Conservation (phyloP, 2,888 invertebrate species). For the Drosophila rubida region DNA sequence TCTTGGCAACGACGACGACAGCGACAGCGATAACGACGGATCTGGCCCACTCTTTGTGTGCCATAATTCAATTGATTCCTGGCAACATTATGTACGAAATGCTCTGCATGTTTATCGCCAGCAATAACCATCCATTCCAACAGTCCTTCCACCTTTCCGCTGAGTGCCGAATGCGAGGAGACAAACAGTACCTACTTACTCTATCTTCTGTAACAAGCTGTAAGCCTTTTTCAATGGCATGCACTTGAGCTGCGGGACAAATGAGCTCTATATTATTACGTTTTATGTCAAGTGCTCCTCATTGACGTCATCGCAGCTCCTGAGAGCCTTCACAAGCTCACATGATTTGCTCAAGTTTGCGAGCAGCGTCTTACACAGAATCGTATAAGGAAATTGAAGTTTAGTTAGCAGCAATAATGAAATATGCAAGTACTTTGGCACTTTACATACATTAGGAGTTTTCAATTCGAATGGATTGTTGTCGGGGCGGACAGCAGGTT, state of each 20-base stretch:
- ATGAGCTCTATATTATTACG: slow-evolving; percentile 82
- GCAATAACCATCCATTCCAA: slow-evolving; percentile 59
- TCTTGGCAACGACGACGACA: slow-evolving; percentile 50
- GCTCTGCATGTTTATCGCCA: slow-evolving; percentile 67
- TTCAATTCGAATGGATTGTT: too few species aligned
- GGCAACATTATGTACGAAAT: slow-evolving; percentile 60
- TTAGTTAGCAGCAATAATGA: background rate
- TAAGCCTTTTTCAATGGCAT: slow-evolving; percentile 76
- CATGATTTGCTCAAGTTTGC: slow-evolving; percentile 17
- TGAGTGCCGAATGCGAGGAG: background rate
- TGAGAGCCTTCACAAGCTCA: slow-evolving; percentile 1
- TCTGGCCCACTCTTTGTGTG: slow-evolving; percentile 26
- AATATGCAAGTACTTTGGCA: slow-evolving; percentile 1
- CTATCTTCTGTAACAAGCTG: slow-evolving; percentile 33
- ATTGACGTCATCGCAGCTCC: slow-evolving; percentile 53
- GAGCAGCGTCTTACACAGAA: background rate
- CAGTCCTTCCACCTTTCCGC: slow-evolving; percentile 19
- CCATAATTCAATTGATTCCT: slow-evolving; percentile 78
- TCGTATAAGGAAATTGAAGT: too few species aligned
- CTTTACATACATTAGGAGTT: too few species aligned
- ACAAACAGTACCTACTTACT: slow-evolving; percentile 11
- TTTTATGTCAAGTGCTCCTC: slow-evolving; percentile 64
- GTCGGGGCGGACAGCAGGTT: background rate
- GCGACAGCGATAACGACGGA: too few species aligned
- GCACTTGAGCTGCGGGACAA: slow-evolving; percentile 70